Evolutionary conservation across 2,888 invertebrate species (phyloP).

Genomic region (Lordiphosa andalusiaca): DNA sequence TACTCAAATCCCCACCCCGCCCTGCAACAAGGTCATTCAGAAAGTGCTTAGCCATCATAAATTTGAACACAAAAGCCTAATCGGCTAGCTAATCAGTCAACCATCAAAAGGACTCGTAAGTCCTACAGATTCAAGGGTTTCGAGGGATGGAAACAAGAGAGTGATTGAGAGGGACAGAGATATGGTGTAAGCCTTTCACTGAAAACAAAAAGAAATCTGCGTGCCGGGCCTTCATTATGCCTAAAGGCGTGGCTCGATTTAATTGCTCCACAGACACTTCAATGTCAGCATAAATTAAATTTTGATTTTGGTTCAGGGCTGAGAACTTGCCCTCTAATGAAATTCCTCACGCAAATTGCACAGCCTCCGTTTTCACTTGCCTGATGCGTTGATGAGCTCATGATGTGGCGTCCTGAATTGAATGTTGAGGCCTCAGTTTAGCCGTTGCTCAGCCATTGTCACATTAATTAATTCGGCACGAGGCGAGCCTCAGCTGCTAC

Average conservation of each 20-base stretch:
- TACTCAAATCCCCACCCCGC: constrained; percentile 14
- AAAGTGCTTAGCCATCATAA: constrained; percentile 42
- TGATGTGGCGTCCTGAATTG: constrained; percentile 42
- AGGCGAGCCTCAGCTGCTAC: constrained; percentile 24
- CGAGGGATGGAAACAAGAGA: neutral
- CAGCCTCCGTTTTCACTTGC: constrained; percentile 9
- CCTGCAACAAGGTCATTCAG: constrained; percentile 8
- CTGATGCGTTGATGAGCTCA: constrained; percentile 35
- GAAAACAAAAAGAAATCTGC: constrained; percentile 13
- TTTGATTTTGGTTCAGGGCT: constrained; percentile 47
- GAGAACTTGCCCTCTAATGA: constrained; percentile 46
- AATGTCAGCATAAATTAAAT: constrained; percentile 68
- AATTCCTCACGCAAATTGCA: constrained; percentile 46
- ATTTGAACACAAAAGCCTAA: constrained; percentile 43
- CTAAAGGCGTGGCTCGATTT: constrained; percentile 36
- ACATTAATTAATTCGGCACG: constrained; percentile 62
- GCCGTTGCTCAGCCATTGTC: constrained; percentile 46
- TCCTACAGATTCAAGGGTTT: constrained; percentile 25
- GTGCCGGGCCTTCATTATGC: constrained; percentile 44
- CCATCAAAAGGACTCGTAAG: constrained; percentile 33
- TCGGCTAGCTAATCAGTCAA: constrained; percentile 38
- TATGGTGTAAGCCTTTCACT: neutral
- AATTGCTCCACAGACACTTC: constrained; percentile 62
- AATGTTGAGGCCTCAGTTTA: constrained; percentile 39
- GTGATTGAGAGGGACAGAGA: neutral